Base-by-base conservation (phyloP, 2,113 vertebrate genomes). In the Prinia subflava region DNA sequence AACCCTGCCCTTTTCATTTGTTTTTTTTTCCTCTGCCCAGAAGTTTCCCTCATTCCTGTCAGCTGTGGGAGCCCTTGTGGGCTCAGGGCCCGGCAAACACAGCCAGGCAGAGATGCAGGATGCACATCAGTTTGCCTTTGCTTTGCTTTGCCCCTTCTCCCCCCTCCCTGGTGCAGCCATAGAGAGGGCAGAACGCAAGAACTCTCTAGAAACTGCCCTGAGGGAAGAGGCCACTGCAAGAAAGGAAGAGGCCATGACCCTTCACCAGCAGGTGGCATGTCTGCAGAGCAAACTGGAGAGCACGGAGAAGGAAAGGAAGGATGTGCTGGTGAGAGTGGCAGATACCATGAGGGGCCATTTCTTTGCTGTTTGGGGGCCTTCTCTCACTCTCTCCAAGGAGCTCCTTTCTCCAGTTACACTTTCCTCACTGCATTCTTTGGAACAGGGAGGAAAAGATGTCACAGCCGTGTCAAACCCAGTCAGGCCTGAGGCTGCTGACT, bases 311-410 rank as follows among this genome's bases (percentile, higher is more conserved):
- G 96, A 97, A 31, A 93, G 79, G 41, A 70, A 56, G 65, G 96
- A 97, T 64, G 67, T 93, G 55, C 92, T 97, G 97, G 98, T 98
- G 89, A 33, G n/a, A n/a, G 68, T 75, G 67, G 21, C 59, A 84
- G 76, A 47, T 71, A 42, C 60, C 5, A 4, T 7, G 0, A 44
- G 42, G 47, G 68, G 41, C 21, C 17, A 8, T 73, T 59, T 65
- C 37, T 56, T 53, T 35, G 2, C 0, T 25, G 2, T 7, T n/a
- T 42, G 60, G n/a, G 71, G 9, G 18, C 21, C 25, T 64, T 37
- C 15, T 50, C 41, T 60, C 55, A 24, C 27, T 47, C 15, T 37
- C 22, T 39, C 23, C 52, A 33, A 59, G 55, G 59, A 60, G 24
- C 30, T 59, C 13, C 63, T 55, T 55, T 63, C 59, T 69, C n/a